Evolutionary conservation across 2,888 invertebrate species (phyloP).

Genomic region (Hyppa rectilinea): DNA sequence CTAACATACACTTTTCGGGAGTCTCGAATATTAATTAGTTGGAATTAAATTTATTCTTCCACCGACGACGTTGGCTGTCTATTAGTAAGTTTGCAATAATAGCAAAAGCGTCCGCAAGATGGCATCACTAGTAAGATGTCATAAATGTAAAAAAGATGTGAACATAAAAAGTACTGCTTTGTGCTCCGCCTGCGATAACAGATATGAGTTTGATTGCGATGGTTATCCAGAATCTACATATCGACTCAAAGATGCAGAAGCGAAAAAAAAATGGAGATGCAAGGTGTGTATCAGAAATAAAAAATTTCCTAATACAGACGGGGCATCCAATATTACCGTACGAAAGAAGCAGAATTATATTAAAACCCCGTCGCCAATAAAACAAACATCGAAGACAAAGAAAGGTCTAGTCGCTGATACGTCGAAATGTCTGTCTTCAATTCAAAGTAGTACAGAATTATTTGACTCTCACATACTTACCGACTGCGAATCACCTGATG

Average conservation of each 20-base stretch:
- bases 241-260: constrained; percentile 17
- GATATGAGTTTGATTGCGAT: constrained; percentile 31
- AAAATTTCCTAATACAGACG: constrained; percentile 1
- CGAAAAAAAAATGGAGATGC: constrained; percentile 8
- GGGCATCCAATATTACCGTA: constrained; percentile 11
- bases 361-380: background rate
- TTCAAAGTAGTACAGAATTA: constrained; percentile 7
- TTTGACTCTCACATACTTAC: constrained; percentile 29
- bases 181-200: constrained; percentile 19
- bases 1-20: no score
- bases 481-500: constrained; percentile 24
- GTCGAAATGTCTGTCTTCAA: background rate
- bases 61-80: no score
- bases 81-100: background rate
- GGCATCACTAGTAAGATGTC: constrained; percentile 16
- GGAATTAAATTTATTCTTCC: no score
- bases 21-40: no score
- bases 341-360: constrained; percentile 7
- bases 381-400: background rate
- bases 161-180: constrained; percentile 14
- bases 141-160: constrained; percentile 26
- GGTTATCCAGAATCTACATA: constrained; percentile 29
- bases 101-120: constrained; percentile 11
- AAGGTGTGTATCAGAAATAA: constrained; percentile 21
- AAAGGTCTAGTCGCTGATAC: background rate